Evolutionary conservation across 2,113 vertebrate genomes (phyloP).

Genomic region (Entelurus aequoreus): DNA sequence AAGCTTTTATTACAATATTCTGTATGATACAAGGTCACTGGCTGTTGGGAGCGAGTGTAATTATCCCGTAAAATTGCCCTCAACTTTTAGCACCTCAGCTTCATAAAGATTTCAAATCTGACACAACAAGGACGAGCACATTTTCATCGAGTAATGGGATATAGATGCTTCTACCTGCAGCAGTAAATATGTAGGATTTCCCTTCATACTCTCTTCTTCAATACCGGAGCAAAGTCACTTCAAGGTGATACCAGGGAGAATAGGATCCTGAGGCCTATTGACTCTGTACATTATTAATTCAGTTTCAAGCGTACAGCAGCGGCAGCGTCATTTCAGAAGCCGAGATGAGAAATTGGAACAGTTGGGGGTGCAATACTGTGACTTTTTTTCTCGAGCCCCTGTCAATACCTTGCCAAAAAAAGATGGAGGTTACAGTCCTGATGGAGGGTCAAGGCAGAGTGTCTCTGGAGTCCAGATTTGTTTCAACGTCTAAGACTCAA

Average conservation of each 20-base stretch:
- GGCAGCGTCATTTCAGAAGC: conserved; percentile 65
- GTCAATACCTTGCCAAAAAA: conserved; percentile 57
- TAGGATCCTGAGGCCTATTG: conserved; percentile 67
- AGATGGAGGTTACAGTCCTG: conserved; percentile 50
- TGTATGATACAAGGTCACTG: conserved; percentile 11
- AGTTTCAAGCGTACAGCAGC: conserved; percentile 66
- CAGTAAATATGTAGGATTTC: conserved; percentile 47
- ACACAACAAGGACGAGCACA: conserved; percentile 2
- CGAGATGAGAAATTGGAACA: conserved; percentile 68
- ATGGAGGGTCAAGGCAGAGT: conserved; percentile 26
- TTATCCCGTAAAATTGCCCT: conserved; percentile 32
- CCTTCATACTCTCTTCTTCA: conserved; percentile 28
- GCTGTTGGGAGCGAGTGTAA: conserved; percentile 38
- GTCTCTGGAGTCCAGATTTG: conserved; percentile 21
- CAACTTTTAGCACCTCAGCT: conserved; percentile 14
- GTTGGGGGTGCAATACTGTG: conserved; percentile 64
- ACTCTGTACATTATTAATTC: conserved; percentile 76
- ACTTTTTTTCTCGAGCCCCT: conserved; percentile 54
- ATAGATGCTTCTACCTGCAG: conserved; percentile 7
- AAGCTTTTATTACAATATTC: conserved; percentile 17
- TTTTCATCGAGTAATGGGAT: conserved; percentile 30
- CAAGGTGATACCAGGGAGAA: conserved; percentile 70
- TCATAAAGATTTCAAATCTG: conserved; percentile 24
- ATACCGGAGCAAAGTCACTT: conserved; percentile 68
- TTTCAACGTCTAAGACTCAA: background rate